These are phyloP conservation scores for Rapana venosa DNA, from an alignment of 2,888 invertebrate genomes.

Conservation along the genomic window DNA sequence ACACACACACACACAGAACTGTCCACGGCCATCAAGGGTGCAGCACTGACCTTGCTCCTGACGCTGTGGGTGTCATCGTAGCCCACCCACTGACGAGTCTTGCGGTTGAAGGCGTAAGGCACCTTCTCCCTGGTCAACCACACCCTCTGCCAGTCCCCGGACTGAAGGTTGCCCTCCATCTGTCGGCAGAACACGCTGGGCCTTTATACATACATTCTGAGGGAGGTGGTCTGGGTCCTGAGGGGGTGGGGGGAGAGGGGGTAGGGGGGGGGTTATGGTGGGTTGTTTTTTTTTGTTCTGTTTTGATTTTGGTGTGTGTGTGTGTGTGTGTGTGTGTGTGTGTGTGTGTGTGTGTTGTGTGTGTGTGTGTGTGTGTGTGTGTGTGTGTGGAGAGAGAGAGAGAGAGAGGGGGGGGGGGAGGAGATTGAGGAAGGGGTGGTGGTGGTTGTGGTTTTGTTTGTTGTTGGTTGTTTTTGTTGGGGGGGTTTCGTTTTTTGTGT, in stretches of 20 bases:
- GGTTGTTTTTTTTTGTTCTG: neutral
- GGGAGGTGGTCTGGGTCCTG: too few species aligned
- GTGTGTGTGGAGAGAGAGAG: conserved; percentile 5
- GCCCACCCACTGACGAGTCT: conserved; percentile 57
- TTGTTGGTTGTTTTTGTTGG: too few species aligned
- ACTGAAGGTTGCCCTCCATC: conserved; percentile 47
- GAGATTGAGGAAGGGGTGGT: too few species aligned
- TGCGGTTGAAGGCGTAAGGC: conserved; percentile 55
- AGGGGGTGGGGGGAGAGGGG: too few species aligned
- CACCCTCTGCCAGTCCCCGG: conserved; percentile 49
- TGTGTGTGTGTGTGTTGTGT: conserved; percentile 5
- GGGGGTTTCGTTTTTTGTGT: too few species aligned
- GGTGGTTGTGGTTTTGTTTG: too few species aligned
- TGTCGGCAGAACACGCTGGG: conserved; percentile 14
- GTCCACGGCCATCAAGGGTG: conserved; percentile 42
- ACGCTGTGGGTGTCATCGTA: conserved; percentile 59
- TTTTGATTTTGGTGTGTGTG: neutral
- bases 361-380: conserved; percentile 15
- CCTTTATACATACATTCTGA: neutral
- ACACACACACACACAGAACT: conserved; percentile 9
- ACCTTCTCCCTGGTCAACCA: conserved; percentile 79
- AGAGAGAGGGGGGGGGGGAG: too few species aligned
- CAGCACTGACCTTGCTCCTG: conserved; percentile 53
- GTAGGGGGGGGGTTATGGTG: too few species aligned
- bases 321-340: conserved; percentile 12